Conservation (phyloP, 2,888 invertebrate genomes). For the Drosophila demipolita region DNA sequence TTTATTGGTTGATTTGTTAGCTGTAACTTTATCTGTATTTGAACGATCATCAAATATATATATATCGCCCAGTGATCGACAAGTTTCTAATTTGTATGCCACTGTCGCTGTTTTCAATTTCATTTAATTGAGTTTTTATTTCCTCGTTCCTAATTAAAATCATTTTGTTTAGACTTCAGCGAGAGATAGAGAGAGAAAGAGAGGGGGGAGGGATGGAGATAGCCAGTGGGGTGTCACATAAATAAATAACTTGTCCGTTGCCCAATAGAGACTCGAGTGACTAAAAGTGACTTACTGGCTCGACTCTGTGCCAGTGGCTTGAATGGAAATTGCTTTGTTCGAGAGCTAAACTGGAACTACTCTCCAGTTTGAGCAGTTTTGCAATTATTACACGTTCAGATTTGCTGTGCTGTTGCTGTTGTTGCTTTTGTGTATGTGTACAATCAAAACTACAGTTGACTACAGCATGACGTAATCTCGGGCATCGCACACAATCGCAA, state of each 20-base stretch:
- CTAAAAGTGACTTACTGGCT: constrained; percentile 17
- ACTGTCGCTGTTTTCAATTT: constrained; percentile 48
- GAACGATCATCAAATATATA: constrained; percentile 33
- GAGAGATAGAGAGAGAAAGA: neutral
- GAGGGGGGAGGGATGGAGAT: neutral
- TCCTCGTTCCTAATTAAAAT: constrained; percentile 47
- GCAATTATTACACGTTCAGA: constrained; percentile 61
- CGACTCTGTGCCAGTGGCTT: constrained; percentile 12
- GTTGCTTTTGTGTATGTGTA: constrained; percentile 32
- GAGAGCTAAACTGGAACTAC: constrained; percentile 59
- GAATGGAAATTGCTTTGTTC: constrained; percentile 44
- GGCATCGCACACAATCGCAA: constrained; percentile 9
- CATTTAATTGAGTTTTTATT: constrained; percentile 53
- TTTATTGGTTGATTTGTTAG: constrained; percentile 4
- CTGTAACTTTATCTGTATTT: constrained; percentile 20
- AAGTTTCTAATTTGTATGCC: constrained; percentile 57
- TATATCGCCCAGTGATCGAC: constrained; percentile 47
- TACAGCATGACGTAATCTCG: constrained; percentile 52
- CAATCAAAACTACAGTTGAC: constrained; percentile 39
- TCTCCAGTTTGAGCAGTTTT: constrained; percentile 55
- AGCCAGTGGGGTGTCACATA: constrained; percentile 20
- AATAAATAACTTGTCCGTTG: constrained; percentile 35
- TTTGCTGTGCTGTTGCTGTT: constrained; percentile 5
- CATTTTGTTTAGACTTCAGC: constrained; percentile 44
- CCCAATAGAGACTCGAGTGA: constrained; percentile 23